phyloP scores from a whole-genome alignment of 2,113 vertebrate genomes.

The Glareola pratincola region DNA sequence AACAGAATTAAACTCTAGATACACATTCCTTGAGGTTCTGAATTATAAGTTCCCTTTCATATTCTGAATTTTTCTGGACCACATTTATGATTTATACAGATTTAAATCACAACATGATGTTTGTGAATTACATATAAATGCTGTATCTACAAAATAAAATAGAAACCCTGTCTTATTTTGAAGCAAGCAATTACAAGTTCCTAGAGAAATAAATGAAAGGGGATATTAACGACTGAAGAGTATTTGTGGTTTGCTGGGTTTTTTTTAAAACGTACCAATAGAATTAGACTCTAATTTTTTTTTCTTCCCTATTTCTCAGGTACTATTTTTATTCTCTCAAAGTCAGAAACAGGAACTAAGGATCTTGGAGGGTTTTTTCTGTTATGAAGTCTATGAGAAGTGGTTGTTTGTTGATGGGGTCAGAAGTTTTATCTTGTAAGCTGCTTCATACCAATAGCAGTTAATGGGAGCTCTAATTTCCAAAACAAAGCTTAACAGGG shows the following conservation, averaged over 20 bases:
- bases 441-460: background rate
- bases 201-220: background rate
- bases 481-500: background rate
- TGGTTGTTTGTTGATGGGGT: background rate
- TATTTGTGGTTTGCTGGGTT: background rate
- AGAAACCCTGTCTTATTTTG: background rate
- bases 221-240: background rate
- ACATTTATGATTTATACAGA: background rate
- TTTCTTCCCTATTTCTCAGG: background rate
- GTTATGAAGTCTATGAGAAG: background rate
- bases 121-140: background rate
- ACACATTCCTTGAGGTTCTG: background rate
- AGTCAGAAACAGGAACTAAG: background rate
- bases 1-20: background rate
- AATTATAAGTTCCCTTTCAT: background rate
- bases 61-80: background rate
- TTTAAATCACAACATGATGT: background rate
- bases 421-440: background rate
- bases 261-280: background rate
- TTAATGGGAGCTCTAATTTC: background rate
- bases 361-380: background rate
- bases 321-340: background rate
- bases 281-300: background rate
- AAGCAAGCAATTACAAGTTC: background rate
- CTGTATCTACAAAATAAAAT: background rate